A percentile compares a stretch with the other conserved stretches of the same genome.
phyloP scores from a whole-genome alignment of 2,888 invertebrate genomes.

The Mythimna albipuncta region DNA sequence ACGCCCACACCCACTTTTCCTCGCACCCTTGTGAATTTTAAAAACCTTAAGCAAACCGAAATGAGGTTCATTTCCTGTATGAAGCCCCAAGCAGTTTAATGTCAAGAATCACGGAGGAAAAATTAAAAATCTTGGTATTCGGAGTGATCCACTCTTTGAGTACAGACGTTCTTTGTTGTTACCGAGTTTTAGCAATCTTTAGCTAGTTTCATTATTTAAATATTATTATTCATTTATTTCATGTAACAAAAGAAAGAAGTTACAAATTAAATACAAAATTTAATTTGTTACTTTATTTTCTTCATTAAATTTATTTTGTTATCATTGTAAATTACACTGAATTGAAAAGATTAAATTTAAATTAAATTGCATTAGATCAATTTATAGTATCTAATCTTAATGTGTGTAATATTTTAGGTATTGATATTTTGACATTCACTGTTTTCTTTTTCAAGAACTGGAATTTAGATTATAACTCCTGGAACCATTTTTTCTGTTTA shows the following conservation, averaged over 20 bases:
- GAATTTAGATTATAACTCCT: constrained; percentile 16
- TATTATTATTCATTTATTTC: no score
- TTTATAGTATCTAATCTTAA: no score
- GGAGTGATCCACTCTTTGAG: constrained; percentile 7
- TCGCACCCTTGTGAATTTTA: constrained; percentile 26
- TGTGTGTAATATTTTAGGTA: no score
- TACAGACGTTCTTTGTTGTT: constrained; percentile 20
- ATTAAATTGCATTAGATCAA: no score
- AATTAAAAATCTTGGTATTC: constrained; percentile 24
- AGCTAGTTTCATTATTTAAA: constrained; percentile 18
- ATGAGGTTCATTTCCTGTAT: constrained; percentile 30
- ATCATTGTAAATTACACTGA: no score
- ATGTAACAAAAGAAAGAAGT: no score
- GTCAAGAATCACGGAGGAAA: constrained; percentile 20
- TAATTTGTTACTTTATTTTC: no score
- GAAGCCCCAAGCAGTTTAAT: constrained; percentile 46
- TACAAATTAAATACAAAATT: no score
- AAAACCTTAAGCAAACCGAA: constrained; percentile 28
- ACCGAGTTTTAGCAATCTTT: constrained; percentile 5
- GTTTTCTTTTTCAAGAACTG: constrained; percentile 22
- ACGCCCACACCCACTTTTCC: neutral
- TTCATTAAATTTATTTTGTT: no score
- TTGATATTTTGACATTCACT: constrained; percentile 18
- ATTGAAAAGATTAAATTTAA: no score
- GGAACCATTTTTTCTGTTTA: constrained; percentile 18